These are phyloP conservation scores for Zosterops hypoxanthus DNA, from an alignment of 2,113 vertebrate genomes.

Conservation along the genomic window DNA sequence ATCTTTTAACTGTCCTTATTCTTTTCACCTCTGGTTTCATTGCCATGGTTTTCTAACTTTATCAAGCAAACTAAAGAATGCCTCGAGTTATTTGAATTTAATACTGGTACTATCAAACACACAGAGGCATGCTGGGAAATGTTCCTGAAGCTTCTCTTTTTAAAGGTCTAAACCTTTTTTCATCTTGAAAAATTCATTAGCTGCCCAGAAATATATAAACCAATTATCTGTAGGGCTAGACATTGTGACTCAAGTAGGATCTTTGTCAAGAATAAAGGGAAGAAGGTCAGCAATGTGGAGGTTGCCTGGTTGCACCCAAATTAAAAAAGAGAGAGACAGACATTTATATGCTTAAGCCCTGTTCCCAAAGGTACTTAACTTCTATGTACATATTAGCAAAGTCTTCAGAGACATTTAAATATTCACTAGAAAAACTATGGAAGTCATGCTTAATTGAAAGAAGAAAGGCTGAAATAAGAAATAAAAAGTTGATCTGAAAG, in stretches of 20 bases:
- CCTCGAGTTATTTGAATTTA: not conserved
- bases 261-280: not conserved
- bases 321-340: not conserved
- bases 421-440: not conserved
- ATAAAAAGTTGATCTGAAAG: not conserved
- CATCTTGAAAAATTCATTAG: not conserved
- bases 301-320: not conserved
- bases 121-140: not conserved
- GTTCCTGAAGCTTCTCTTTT: not conserved
- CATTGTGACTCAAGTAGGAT: not conserved
- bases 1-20: not conserved
- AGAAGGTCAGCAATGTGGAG: not conserved
- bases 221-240: not conserved
- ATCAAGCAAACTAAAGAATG: not conserved
- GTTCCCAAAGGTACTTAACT: not conserved
- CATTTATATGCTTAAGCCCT: not conserved
- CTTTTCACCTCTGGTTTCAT: not conserved
- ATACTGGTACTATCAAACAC: not conserved
- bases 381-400: not conserved
- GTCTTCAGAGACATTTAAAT: not conserved
- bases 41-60: not conserved
- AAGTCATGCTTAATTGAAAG: not conserved
- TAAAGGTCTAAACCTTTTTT: not conserved
- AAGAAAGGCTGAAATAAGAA: not conserved
- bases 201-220: not conserved